Percentiles rank a stretch among this genome's conserved stretches.
These are phyloP conservation scores for Abrostola triplasia DNA, from an alignment of 2,888 invertebrate species.

Conservation along the genomic window DNA sequence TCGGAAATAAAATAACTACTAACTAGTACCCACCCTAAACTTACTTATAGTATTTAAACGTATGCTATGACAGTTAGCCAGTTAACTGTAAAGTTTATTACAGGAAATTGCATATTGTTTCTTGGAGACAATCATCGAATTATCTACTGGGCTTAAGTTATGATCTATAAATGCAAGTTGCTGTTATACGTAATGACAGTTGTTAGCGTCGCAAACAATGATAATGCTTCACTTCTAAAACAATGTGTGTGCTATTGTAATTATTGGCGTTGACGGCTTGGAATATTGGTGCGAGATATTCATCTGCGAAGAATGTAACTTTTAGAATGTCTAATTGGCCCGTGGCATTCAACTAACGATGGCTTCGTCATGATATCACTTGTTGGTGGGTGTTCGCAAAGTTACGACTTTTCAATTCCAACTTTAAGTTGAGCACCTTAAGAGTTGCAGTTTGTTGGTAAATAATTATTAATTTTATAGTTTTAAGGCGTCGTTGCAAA, in stretches of 20 bases:
- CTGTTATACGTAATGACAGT: neutral
- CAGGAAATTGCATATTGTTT: conserved; percentile 32
- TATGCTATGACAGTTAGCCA: neutral
- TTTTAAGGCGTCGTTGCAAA: conserved; percentile 69
- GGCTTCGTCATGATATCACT: conserved; percentile 41
- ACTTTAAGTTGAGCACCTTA: conserved; percentile 37
- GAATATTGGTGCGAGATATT: conserved; percentile 19
- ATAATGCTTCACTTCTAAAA: neutral
- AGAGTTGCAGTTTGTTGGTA: conserved; percentile 45
- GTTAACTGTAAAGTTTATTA: conserved; percentile 6
- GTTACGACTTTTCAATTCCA: conserved; percentile 22
- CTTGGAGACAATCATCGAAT: conserved; percentile 1
- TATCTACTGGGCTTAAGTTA: conserved; percentile 3
- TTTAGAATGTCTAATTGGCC: conserved; percentile 41
- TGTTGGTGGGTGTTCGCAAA: conserved; percentile 51
- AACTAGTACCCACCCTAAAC: neutral
- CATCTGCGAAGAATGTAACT: conserved; percentile 18
- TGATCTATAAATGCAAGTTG: conserved; percentile 13
- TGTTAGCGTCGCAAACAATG: neutral
- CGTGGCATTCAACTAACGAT: conserved; percentile 33
- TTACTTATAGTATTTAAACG: too few species aligned
- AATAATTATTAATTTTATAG: conserved; percentile 68
- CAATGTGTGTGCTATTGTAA: conserved; percentile 1
- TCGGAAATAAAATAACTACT: neutral
- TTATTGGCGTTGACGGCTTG: conserved; percentile 17